Base-by-base conservation (phyloP, 2,888 invertebrate species). In the Cryptocephalus moraei region DNA sequence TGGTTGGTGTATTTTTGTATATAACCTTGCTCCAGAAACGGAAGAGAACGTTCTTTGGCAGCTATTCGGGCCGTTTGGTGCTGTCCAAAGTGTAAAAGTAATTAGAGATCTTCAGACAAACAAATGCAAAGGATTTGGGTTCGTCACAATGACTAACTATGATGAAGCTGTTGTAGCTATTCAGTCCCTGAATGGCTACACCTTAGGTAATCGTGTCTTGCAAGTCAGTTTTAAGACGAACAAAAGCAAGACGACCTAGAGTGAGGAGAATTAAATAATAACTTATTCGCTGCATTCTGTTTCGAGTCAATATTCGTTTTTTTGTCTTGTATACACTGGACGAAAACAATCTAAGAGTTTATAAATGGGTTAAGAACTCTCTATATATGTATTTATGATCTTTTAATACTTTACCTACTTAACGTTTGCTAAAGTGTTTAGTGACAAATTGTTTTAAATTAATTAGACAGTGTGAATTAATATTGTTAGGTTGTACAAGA, bases 61-160 rank as follows among this genome's bases (percentile, higher is more conserved):
- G 77, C 78, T 92, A 62, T 96, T 96, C 75, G 95, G 94, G 56
- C 95, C 95, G 41, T 96, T 95, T 68, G 95, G 95, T 63, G 94
- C 94, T 63, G 94, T 96, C 66, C 91, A 94, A 75, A 91, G 89
- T 75, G 94, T 95, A 61, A 95, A 95, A 78, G 93, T 95, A 34
- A 60, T 60, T 39, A 55, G 59, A 38, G 60, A 60, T 52, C 52
- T 60, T 48, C 62, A 62, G 49, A 93, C 93, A 58, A 92, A 92
- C 77, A 95, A 95, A 74, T 95, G 95, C 78, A 95, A 94, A 78
- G 96, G 96, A 55, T 96, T 94, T 73, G 96, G 94, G 60, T 95
- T 95, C 73, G 94, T 96, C 60, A 94, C 94, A 56, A 96, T 96
- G 95, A 93, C 93, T 69, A 93, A 94, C 74, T 95, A 96, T 70